phyloP scores from a whole-genome alignment of 2,113 vertebrate species.

The Sarotherodon lohbergeri region DNA sequence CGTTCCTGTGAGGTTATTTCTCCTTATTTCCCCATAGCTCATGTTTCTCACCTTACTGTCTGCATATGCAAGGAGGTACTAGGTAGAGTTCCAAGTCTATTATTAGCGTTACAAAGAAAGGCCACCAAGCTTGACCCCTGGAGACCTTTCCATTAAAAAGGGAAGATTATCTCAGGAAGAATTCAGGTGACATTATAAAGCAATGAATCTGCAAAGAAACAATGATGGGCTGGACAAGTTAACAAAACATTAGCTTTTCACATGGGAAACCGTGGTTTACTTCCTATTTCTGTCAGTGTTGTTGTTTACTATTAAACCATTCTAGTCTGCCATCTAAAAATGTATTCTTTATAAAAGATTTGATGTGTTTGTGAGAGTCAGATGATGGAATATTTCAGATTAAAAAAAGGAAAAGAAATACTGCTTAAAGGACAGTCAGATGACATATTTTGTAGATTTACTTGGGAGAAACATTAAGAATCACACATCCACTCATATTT shows the following conservation, averaged over 20 bases:
- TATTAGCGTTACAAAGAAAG: background rate
- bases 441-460: background rate
- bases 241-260: background rate
- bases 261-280: background rate
- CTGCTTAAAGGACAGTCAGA: background rate
- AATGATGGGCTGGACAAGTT: background rate
- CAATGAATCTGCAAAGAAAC: background rate
- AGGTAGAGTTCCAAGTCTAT: background rate
- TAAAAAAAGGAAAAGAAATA: background rate
- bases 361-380: fast-evolving
- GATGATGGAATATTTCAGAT: background rate
- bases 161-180: background rate
- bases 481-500: background rate
- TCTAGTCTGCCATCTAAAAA: background rate
- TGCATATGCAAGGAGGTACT: background rate
- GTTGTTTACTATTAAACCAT: background rate
- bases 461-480: background rate
- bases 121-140: background rate
- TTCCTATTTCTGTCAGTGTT: background rate
- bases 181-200: background rate
- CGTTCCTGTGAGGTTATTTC: background rate
- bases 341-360: fast-evolving
- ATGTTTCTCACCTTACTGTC: background rate
- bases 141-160: background rate
- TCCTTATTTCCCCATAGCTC: background rate